Base-by-base conservation (phyloP, 2,888 invertebrate genomes). In the Alentia gelatinosa region DNA sequence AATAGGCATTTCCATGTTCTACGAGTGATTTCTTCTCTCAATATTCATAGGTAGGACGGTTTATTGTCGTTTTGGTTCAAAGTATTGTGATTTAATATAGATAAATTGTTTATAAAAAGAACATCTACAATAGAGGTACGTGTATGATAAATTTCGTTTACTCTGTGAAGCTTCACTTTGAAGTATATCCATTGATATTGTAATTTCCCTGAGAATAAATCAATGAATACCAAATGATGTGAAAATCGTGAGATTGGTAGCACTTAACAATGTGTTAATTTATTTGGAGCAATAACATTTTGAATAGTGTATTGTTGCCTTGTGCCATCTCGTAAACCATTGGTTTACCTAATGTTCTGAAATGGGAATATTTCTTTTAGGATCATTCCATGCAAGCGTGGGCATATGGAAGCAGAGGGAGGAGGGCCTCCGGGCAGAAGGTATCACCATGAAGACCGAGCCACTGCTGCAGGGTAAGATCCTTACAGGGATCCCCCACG, bases 401-500 rank as follows among this genome's bases (percentile, higher is more conserved):
- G 79, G 12, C 37, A 42, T 42, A 0, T 90, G 90, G 90, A 12
- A 39, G 35, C 42, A 79, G 75, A 42, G 33, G 47, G 30, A n/a
- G 35, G 83, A 79, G 15, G 42, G 33, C 33, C 42, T 79, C 47
- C 42, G 33, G 39, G 23, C 23, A 1, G n/a, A 33, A 23, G 83
- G 37, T 19, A 12, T 75, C 23, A 50, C 33, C 42, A 12, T 90
- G 47, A 33, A 56, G 47, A 56, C 50, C 26, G 79, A 42, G 42
- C 90, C 90, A 15, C 26, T 75, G 23, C 42, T 90, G 26, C 30
- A 63, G 30, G 68, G 35, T 26, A n/a, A 12, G n/a, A 4, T 79
- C 30, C 47, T 35, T 9, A 26, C 3, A 0, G 74, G 75, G 12
- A n/a, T 40, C 23, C 96, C 94, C 5, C 96, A 96, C 93, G 96